These are phyloP conservation scores for Seira sanloemensis DNA, from an alignment of 2,888 invertebrate species.

Conservation along the genomic window DNA sequence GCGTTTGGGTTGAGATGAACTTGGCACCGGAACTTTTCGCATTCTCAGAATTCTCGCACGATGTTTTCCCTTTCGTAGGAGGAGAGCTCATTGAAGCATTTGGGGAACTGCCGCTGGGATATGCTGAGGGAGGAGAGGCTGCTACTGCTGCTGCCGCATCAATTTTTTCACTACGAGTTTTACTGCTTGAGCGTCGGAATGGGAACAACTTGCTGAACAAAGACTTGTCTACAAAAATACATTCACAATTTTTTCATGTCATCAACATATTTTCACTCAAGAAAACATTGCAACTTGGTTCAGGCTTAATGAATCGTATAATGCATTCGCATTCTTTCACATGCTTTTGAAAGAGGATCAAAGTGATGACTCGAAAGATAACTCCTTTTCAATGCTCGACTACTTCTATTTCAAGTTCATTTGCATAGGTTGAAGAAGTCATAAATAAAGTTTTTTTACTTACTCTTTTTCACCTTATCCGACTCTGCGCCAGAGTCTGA, in stretches of 20 bases:
- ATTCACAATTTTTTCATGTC: no score
- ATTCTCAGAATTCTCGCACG: conserved; percentile 54
- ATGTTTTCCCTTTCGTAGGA: conserved; percentile 49
- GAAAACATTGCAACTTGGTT: no score
- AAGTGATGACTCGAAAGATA: no score
- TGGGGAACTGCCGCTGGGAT: conserved; percentile 26
- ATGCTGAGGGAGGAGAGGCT: conserved; percentile 11
- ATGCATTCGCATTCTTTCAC: no score
- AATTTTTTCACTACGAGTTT: conserved; percentile 62
- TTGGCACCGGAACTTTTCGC: conserved; percentile 52
- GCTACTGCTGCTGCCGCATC: conserved; percentile 27
- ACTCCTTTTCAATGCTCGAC: no score
- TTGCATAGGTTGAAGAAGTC: no score
- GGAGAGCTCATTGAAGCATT: conserved; percentile 33
- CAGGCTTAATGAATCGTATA: no score
- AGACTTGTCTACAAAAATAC: conserved; percentile 67
- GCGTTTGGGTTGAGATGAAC: conserved; percentile 61
- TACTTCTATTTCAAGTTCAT: no score
- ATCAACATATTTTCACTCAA: no score
- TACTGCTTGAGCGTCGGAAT: conserved; percentile 67
- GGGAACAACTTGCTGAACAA: conserved; percentile 69
- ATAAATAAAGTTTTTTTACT: conserved; percentile 17
- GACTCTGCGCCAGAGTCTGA: no score
- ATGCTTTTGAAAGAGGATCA: no score
- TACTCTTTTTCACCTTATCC: conserved; percentile 51